A percentile compares a stretch with the other conserved stretches of the same genome.
Conservation (phyloP, 2,888 invertebrate genomes). For the Hydrotaea cyrtoneurina region DNA sequence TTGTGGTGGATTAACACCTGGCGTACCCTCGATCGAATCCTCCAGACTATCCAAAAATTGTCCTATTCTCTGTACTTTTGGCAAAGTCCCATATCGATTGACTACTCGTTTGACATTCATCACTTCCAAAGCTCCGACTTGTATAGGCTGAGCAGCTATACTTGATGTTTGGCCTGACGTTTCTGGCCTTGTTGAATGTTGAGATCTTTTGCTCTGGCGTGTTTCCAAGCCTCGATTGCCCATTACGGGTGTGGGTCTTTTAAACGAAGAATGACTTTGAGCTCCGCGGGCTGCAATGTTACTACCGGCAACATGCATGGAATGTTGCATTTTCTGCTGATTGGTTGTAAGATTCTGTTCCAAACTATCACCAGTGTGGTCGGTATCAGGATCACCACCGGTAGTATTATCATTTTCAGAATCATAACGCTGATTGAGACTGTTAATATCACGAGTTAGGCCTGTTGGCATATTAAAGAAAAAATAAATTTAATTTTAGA, state of each 20-base stretch:
- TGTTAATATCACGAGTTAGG: constrained; percentile 79
- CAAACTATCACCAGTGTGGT: constrained; percentile 85
- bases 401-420: constrained; percentile 82
- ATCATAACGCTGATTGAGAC: constrained; percentile 80
- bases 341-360: constrained; percentile 75
- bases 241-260: constrained; percentile 83
- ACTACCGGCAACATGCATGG: constrained; percentile 77
- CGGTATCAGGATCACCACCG: constrained; percentile 86
- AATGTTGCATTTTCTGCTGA: constrained; percentile 81
- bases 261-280: constrained; percentile 82
- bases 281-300: constrained; percentile 76
- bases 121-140: constrained; percentile 96
- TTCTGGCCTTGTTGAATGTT: constrained; percentile 70
- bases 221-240: constrained; percentile 84
- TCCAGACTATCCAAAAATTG: constrained; percentile 97
- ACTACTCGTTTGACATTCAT: constrained; percentile 97
- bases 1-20: constrained; percentile 55
- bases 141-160: constrained; percentile 82
- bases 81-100: constrained; percentile 97
- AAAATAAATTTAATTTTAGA: neutral
- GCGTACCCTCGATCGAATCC: constrained; percentile 82
- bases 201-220: constrained; percentile 84
- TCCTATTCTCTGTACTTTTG: constrained; percentile 97
- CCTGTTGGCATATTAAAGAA: constrained; percentile 71
- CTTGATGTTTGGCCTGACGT: constrained; percentile 66